phyloP scores from a whole-genome alignment of 1,140 invertebrate genomes.

The Tenebrio molitor region DNA sequence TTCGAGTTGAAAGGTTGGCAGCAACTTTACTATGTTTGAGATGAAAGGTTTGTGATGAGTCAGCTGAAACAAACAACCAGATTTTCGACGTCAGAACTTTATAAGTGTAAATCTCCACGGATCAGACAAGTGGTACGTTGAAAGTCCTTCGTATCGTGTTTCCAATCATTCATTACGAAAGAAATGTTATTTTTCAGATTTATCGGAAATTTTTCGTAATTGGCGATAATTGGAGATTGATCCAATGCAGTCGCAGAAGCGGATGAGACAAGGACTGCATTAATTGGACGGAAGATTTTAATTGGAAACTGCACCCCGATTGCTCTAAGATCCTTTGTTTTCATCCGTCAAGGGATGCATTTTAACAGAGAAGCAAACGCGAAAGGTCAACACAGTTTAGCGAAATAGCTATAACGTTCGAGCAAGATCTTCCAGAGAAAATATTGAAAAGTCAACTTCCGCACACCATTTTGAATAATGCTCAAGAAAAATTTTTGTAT shows the following conservation, averaged over 20 bases:
- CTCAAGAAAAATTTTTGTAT: not conserved
- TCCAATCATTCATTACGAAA: constrained; percentile 8
- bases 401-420: constrained; percentile 18
- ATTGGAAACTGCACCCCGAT: constrained; percentile 13
- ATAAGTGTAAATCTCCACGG: constrained; percentile 32
- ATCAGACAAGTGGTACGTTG: constrained; percentile 5
- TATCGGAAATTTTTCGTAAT: too few relatives aligned
- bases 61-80: constrained; percentile 39
- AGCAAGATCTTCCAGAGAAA: constrained; percentile 15
- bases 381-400: constrained; percentile 32
- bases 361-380: constrained; percentile 8
- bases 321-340: constrained; percentile 11
- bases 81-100: constrained; percentile 39
- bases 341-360: constrained; percentile 9
- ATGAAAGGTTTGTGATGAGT: constrained; percentile 36
- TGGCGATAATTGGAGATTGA: too few relatives aligned
- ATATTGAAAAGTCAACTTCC: constrained; percentile 29
- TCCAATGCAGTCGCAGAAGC: too few relatives aligned
- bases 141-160: constrained; percentile 24
- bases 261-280: too few relatives aligned
- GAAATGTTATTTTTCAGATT: constrained; percentile 25
- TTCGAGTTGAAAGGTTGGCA: constrained; percentile 33
- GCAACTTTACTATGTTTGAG: constrained; percentile 9
- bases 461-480: constrained; percentile 19
- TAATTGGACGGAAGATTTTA: not conserved